Percentiles rank a stretch among this genome's conserved stretches.
These are phyloP conservation scores for Hippocampus kuda DNA, from an alignment of 2,797 vertebrate species.

Conservation along the genomic window DNA sequence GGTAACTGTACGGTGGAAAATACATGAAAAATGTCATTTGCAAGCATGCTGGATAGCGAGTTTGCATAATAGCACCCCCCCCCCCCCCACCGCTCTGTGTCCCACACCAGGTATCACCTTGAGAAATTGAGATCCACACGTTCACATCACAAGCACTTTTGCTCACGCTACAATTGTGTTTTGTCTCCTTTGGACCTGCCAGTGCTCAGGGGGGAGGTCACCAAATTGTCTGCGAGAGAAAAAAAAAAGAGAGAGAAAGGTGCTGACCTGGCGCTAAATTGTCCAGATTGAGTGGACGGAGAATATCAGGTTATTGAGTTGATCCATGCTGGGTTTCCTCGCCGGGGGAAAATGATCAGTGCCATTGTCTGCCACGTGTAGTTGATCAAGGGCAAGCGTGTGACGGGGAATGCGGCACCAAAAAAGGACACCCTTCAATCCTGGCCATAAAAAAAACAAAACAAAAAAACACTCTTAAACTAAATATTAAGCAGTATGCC, in stretches of 20 bases:
- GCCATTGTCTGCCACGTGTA: conserved; percentile 57
- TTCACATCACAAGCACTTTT: conserved; percentile 59
- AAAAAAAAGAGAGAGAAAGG: conserved; percentile 43
- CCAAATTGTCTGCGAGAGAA: conserved; percentile 68
- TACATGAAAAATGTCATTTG: conserved; percentile 32
- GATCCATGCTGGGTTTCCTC: conserved; percentile 71
- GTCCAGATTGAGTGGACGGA: conserved; percentile 67
- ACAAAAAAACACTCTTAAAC: conserved; percentile 35
- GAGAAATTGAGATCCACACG: conserved; percentile 53
- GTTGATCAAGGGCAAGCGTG: conserved; percentile 68
- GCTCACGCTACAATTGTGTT: conserved; percentile 34
- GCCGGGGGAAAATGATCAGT: conserved; percentile 65
- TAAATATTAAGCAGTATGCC: conserved; percentile 33
- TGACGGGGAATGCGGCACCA: conserved; percentile 51
- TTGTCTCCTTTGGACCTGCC: conserved; percentile 57
- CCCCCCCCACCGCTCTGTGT: conserved; percentile 8
- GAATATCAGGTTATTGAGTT: conserved; percentile 78
- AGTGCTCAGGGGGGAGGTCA: conserved; percentile 67
- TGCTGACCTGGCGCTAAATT: conserved; percentile 73
- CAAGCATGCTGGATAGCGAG: conserved; percentile 25
- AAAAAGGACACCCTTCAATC: conserved; percentile 29
- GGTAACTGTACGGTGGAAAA: conserved; percentile 38
- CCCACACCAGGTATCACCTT: conserved; percentile 68
- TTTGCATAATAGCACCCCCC: conserved; percentile 64
- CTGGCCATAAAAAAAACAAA: conserved; percentile 18